Evolutionary conservation across 1,140 invertebrate species (phyloP).

Genomic region (Drosophila sp.): DNA sequence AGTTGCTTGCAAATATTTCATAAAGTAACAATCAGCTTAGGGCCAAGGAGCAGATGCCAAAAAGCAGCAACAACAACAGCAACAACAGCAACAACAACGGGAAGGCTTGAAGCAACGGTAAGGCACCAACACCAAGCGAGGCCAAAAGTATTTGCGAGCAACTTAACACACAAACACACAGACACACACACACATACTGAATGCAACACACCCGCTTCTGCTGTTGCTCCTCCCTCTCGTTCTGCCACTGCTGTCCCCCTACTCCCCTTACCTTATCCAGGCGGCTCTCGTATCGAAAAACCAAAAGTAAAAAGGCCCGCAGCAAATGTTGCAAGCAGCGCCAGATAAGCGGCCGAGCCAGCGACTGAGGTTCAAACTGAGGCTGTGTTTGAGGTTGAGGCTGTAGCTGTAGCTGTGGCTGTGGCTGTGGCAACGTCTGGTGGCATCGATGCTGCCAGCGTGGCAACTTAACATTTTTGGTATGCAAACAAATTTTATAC

Average conservation of each 20-base stretch:
- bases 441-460: slow-evolving; percentile 44
- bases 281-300: slow-evolving; percentile 76
- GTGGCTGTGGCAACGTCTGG: slow-evolving; percentile 15
- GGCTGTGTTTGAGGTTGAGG: background rate
- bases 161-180: slow-evolving; percentile 64
- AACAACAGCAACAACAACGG: slow-evolving; percentile 38
- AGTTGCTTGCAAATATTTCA: slow-evolving; percentile 82
- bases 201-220: slow-evolving; percentile 59
- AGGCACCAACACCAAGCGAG: slow-evolving; percentile 76
- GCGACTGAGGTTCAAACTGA: slow-evolving; percentile 55
- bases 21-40: slow-evolving; percentile 78
- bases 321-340: slow-evolving; percentile 80
- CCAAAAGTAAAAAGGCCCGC: slow-evolving; percentile 78
- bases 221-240: background rate
- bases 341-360: slow-evolving; percentile 62
- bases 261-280: slow-evolving; percentile 30
- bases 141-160: slow-evolving; percentile 79
- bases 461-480: slow-evolving; percentile 78
- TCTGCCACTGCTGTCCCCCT: slow-evolving; percentile 13
- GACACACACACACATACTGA: slow-evolving; percentile 35
- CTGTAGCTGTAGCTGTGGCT: slow-evolving; percentile 14
- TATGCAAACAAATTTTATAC: slow-evolving; percentile 81
- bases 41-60: slow-evolving; percentile 81
- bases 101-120: slow-evolving; percentile 51
- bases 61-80: slow-evolving; percentile 59